Evolutionary conservation across 2,888 invertebrate species (phyloP).

Genomic region (Vanessa cardui): DNA sequence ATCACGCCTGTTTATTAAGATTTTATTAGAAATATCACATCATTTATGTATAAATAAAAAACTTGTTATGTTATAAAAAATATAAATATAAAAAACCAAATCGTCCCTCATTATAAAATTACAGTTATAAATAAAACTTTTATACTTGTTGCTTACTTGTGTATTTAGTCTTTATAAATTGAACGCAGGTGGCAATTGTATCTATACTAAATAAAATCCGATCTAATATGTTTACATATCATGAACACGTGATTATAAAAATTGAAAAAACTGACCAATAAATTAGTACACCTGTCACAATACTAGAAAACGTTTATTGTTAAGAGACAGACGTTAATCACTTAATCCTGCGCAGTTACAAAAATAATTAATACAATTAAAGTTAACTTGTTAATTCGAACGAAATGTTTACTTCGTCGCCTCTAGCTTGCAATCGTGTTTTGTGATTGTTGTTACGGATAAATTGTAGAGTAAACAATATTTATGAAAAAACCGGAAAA

Average conservation of each 20-base stretch:
- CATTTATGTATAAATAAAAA: too few species aligned
- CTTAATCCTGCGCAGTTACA: slow-evolving; percentile 18
- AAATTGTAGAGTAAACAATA: not conserved
- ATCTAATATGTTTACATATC: not conserved
- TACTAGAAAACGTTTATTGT: not conserved
- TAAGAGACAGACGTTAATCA: slow-evolving; percentile 2
- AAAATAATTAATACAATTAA: slow-evolving; percentile 32
- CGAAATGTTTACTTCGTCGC: slow-evolving; percentile 17
- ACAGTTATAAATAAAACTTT: too few species aligned
- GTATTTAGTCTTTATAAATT: too few species aligned
- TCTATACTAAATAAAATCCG: too few species aligned
- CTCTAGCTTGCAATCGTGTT: slow-evolving; percentile 7
- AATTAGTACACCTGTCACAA: not conserved
- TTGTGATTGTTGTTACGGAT: too few species aligned
- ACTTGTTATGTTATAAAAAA: too few species aligned
- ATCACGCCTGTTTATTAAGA: too few species aligned
- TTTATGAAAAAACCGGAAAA: not conserved
- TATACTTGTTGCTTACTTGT: too few species aligned
- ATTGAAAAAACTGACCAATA: not conserved
- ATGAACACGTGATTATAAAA: not conserved
- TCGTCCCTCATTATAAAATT: too few species aligned
- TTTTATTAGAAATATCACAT: too few species aligned
- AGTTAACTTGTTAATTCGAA: slow-evolving; percentile 32
- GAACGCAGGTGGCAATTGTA: too few species aligned
- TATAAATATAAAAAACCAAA: too few species aligned